These are phyloP conservation scores for Acanthochromis polyacanthus DNA, from an alignment of 2,113 vertebrate species.

Conservation along the genomic window DNA sequence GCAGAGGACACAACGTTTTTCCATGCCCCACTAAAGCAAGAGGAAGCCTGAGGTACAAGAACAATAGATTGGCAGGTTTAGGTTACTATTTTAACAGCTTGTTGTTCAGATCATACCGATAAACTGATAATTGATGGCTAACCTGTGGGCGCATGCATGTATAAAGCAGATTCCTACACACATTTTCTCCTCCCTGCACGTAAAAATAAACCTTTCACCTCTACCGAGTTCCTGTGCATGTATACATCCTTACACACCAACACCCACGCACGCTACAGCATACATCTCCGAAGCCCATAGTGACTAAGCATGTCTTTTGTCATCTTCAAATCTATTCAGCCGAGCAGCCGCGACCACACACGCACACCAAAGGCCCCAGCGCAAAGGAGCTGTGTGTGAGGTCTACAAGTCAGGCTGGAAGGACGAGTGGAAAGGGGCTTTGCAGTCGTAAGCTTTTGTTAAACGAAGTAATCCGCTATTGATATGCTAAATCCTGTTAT, in stretches of 20 bases:
- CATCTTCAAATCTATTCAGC: conserved; percentile 72
- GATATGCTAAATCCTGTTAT: conserved; percentile 83
- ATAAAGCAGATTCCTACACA: conserved; percentile 11
- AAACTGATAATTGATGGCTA: conserved; percentile 24
- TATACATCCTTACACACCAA: conserved; percentile 14
- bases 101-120: conserved; percentile 37
- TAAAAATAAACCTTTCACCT: conserved; percentile 32
- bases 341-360: conserved; percentile 76
- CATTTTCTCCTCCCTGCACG: conserved; percentile 1
- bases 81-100: conserved; percentile 48
- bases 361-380: conserved; percentile 70
- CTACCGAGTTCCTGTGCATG: not conserved
- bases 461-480: conserved; percentile 80
- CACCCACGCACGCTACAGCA: conserved; percentile 48
- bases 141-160: not conserved
- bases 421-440: conserved; percentile 80
- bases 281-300: conserved; percentile 49
- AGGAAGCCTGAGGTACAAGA: conserved; percentile 67
- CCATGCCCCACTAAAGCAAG: conserved; percentile 61
- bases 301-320: conserved; percentile 75
- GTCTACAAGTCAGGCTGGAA: conserved; percentile 80
- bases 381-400: conserved; percentile 77
- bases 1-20: conserved; percentile 66
- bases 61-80: conserved; percentile 63
- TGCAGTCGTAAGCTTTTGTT: conserved; percentile 82